Percentiles rank a stretch among this genome's conserved stretches.
phyloP scores from a whole-genome alignment of 2,797 vertebrate species.

The Pipistrellus pygmaeus region DNA sequence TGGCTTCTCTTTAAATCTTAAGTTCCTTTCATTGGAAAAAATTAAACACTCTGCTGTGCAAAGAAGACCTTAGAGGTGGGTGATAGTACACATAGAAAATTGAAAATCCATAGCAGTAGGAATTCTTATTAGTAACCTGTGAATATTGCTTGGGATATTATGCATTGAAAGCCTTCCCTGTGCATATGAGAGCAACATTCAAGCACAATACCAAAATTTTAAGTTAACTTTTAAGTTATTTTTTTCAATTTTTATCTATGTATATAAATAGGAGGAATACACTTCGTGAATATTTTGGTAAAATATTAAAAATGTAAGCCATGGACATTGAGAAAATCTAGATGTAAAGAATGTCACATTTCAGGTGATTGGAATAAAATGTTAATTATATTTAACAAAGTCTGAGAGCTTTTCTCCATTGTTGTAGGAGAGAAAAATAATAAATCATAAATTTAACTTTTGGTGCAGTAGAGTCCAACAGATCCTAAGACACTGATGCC shows the following conservation, averaged over 20 bases:
- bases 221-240: constrained; percentile 6
- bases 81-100: neutral
- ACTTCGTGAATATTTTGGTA: constrained; percentile 30
- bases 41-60: neutral
- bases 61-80: neutral
- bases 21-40: constrained; percentile 30
- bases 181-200: constrained; percentile 5
- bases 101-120: neutral
- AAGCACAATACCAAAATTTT: constrained; percentile 16
- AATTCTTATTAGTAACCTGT: constrained; percentile 1
- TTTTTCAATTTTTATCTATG: constrained; percentile 16
- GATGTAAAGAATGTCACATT: neutral
- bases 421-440: constrained; percentile 8
- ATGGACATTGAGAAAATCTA: constrained; percentile 23
- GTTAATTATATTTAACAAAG: neutral
- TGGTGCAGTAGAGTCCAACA: neutral
- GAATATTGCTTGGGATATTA: neutral
- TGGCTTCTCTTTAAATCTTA: constrained; percentile 23
- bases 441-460: neutral
- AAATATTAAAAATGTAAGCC: constrained; percentile 51
- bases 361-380: neutral
- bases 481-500: neutral
- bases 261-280: neutral
- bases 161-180: neutral
- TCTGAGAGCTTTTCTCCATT: neutral